Conservation (phyloP, 2,797 vertebrate genomes). For the Ibycter americanus region DNA sequence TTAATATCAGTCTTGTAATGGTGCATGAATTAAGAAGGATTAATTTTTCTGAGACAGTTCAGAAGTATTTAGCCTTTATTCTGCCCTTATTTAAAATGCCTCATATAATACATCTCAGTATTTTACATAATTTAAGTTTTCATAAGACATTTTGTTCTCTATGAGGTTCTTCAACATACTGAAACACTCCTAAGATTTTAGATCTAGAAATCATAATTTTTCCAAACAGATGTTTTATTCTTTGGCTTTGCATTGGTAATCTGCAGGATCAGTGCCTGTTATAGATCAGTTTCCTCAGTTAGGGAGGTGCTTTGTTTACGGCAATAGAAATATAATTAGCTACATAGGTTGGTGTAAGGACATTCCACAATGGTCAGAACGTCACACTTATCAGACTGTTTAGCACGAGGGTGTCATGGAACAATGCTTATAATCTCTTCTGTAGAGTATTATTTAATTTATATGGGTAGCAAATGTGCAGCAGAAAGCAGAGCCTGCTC, state of each 20-base stretch:
- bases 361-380: neutral
- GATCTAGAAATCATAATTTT: slow-evolving; percentile 1
- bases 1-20: slow-evolving; percentile 50
- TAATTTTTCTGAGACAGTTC: slow-evolving; percentile 56
- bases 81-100: slow-evolving; percentile 46
- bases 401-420: neutral
- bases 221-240: neutral
- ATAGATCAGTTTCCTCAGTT: neutral
- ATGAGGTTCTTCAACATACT: neutral
- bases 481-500: neutral
- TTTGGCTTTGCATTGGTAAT: neutral
- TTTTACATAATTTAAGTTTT: slow-evolving; percentile 65
- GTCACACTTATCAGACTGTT: neutral
- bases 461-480: neutral
- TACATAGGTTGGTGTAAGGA: neutral
- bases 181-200: slow-evolving; percentile 13
- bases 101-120: slow-evolving; percentile 20
- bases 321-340: neutral
- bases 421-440: neutral
- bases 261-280: neutral
- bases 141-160: slow-evolving; percentile 31
- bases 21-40: slow-evolving; percentile 59
- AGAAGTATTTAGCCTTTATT: slow-evolving; percentile 64
- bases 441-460: neutral
- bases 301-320: neutral